A percentile compares a stretch with the other conserved stretches of the same genome.
These are phyloP conservation scores for Scaptomyza flava DNA, from an alignment of 2,888 invertebrate species.

Conservation along the genomic window DNA sequence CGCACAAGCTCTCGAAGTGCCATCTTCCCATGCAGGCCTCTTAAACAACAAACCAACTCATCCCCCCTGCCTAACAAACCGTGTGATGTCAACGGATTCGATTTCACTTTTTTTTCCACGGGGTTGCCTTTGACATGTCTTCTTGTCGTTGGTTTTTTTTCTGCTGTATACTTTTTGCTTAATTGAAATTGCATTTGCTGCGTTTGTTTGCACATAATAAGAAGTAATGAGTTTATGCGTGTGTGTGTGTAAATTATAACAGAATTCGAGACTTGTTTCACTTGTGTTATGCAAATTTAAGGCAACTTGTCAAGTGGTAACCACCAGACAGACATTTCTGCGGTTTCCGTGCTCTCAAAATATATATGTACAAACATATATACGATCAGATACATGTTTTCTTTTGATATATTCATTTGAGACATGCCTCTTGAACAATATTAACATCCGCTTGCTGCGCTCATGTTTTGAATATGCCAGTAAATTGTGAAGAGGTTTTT, in stretches of 20 bases:
- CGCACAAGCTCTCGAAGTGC: slow-evolving; percentile 53
- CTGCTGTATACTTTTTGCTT: slow-evolving; percentile 25
- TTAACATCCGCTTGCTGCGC: slow-evolving; percentile 7
- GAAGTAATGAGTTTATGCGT: slow-evolving; percentile 42
- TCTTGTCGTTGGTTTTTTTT: slow-evolving; percentile 8
- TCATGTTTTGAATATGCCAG: slow-evolving; percentile 6
- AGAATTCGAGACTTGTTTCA: slow-evolving; percentile 43
- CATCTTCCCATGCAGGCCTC: slow-evolving; percentile 23
- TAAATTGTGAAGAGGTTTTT: slow-evolving; percentile 4
- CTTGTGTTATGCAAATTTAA: slow-evolving; percentile 54
- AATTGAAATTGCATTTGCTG: slow-evolving; percentile 75
- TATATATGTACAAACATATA: slow-evolving; percentile 3
- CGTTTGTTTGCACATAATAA: slow-evolving; percentile 75
- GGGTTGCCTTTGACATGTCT: slow-evolving; percentile 18
- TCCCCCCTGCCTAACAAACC: slow-evolving; percentile 54
- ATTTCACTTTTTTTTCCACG: slow-evolving; percentile 62
- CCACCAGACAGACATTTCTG: slow-evolving; percentile 3
- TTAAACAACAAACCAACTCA: not conserved
- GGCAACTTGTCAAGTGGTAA: slow-evolving; percentile 20
- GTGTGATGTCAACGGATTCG: slow-evolving; percentile 70
- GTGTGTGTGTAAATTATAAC: slow-evolving; percentile 37
- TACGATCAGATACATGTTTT: not conserved
- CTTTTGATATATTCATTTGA: slow-evolving; percentile 1
- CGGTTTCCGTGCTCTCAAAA: slow-evolving; percentile 17
- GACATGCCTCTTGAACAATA: slow-evolving; percentile 1